Percentiles rank a stretch among this genome's conserved stretches.
These are phyloP conservation scores for Pitangus sulphuratus DNA, from an alignment of 2,797 vertebrate species.

Conservation along the genomic window DNA sequence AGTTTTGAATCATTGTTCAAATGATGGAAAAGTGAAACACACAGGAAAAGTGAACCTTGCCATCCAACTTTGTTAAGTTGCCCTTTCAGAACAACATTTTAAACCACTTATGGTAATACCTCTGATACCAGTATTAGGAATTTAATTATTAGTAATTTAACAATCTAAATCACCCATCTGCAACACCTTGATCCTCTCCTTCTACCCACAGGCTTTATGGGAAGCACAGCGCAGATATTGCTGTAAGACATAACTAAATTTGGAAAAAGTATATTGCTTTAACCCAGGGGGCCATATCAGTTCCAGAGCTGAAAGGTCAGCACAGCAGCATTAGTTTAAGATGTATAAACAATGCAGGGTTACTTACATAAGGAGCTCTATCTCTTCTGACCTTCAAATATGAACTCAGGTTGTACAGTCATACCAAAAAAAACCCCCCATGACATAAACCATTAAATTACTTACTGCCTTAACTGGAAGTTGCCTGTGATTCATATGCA, in stretches of 20 bases:
- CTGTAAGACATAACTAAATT: background rate
- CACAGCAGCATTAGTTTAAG: background rate
- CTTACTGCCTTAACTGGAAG: background rate
- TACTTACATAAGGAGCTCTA: background rate
- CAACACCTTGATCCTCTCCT: background rate
- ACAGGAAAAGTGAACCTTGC: background rate
- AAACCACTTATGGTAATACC: background rate
- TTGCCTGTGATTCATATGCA: background rate
- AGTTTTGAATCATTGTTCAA: background rate
- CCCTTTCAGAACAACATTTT: background rate
- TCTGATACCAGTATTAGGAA: background rate
- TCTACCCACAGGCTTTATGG: background rate
- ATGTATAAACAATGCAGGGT: background rate
- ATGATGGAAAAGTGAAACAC: background rate
- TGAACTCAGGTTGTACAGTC: background rate
- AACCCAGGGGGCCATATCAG: background rate
- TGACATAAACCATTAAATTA: background rate
- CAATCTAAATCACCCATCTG: background rate
- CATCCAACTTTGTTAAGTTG: background rate
- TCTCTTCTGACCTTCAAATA: background rate
- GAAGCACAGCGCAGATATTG: background rate
- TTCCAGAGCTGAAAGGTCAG: conserved; percentile 4
- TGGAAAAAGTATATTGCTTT: background rate
- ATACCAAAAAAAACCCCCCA: background rate
- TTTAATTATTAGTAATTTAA: background rate